phyloP scores from a whole-genome alignment of 2,797 vertebrate genomes.

The Crocodylus rhombifer region DNA sequence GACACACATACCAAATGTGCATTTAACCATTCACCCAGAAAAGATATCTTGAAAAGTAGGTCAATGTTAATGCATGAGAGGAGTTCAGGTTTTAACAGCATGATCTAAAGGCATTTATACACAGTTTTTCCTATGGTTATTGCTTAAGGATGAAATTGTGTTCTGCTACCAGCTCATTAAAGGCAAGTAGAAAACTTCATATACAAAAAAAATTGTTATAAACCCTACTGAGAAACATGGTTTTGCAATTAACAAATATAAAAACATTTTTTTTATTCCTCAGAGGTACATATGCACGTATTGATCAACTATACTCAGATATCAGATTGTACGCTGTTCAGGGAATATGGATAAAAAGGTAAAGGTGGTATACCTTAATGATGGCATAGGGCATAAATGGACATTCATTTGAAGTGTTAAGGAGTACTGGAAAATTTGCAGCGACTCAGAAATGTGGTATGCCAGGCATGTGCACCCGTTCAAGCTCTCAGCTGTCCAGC shows the following conservation, averaged over 20 bases:
- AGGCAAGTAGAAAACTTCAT: neutral
- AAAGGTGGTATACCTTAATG: neutral
- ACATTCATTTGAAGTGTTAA: neutral
- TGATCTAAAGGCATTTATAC: neutral
- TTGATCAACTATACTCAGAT: neutral
- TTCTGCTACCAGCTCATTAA: neutral
- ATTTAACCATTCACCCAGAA: neutral
- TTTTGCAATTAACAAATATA: neutral
- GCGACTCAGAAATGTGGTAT: too few species aligned
- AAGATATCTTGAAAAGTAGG: constrained; percentile 28
- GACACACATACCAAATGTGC: neutral
- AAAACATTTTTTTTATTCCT: neutral
- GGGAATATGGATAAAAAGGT: neutral
- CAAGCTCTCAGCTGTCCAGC: too few species aligned
- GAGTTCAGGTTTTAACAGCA: neutral
- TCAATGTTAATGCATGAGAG: neutral
- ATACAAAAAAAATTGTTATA: neutral
- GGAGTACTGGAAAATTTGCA: neutral
- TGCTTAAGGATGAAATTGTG: neutral
- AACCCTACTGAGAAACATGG: fast-evolving
- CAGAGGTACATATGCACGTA: fast-evolving
- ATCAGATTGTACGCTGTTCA: neutral
- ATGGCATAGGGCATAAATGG: neutral
- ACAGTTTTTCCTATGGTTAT: neutral
- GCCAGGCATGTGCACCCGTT: too few species aligned